phyloP scores from a whole-genome alignment of 2,797 vertebrate species.

The Clamator glandarius region DNA sequence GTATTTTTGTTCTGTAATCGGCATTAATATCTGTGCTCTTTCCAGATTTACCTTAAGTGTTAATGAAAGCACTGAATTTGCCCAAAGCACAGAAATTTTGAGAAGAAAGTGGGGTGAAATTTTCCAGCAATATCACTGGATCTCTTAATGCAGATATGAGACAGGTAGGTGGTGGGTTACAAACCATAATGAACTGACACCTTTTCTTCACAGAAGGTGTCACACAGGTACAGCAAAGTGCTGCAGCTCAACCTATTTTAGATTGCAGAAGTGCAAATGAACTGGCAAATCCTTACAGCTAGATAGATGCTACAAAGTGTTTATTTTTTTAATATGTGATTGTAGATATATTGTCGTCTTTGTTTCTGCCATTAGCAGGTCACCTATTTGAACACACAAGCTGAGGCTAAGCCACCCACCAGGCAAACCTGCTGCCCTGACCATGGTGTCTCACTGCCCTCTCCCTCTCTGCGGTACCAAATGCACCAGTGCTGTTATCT shows the following conservation, averaged over 20 bases:
- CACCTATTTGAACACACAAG: not conserved
- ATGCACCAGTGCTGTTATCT: not conserved
- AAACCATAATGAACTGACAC: not conserved
- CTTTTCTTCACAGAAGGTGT: not conserved
- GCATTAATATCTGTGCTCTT: conserved; percentile 45
- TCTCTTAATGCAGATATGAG: not conserved
- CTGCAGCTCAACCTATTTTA: not conserved
- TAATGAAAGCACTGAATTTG: conserved; percentile 56
- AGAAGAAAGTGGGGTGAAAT: conserved; percentile 3
- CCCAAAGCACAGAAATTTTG: conserved; percentile 38
- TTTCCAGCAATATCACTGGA: not conserved
- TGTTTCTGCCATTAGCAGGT: not conserved
- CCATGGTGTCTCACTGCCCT: fast-evolving
- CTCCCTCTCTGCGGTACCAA: not conserved
- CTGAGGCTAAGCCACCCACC: fast-evolving
- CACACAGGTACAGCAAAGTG: not conserved
- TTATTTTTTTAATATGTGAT: not conserved
- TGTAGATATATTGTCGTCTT: not conserved
- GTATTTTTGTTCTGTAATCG: conserved; percentile 55
- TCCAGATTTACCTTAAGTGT: conserved; percentile 60
- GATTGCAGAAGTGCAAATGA: not conserved
- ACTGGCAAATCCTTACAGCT: not conserved
- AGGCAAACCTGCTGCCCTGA: fast-evolving
- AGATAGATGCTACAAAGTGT: not conserved
- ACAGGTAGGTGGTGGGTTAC: not conserved